Evolutionary conservation across 2,797 vertebrate genomes (phyloP).

Genomic region (Cuniculus paca): DNA sequence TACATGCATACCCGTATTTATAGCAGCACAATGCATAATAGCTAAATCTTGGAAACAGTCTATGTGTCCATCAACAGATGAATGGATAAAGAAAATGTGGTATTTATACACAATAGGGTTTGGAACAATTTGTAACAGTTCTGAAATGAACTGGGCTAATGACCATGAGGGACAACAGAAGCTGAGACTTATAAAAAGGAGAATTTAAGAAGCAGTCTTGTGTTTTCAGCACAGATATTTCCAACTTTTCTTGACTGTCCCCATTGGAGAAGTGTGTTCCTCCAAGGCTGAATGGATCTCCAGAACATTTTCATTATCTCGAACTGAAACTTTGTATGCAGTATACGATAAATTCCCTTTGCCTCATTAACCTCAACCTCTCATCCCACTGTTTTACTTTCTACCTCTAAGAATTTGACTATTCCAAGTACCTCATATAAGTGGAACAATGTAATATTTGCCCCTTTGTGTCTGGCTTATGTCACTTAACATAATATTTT

Average conservation of each 20-base stretch:
- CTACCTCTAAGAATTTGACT: not conserved
- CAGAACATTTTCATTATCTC: not conserved
- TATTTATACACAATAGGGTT: not conserved
- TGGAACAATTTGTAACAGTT: not conserved
- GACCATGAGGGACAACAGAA: not conserved
- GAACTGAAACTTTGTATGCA: not conserved
- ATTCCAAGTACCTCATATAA: not conserved
- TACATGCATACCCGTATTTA: not conserved
- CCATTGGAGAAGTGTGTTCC: not conserved
- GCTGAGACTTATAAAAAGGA: not conserved
- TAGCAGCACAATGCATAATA: not conserved
- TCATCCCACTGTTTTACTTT: not conserved
- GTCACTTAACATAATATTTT: not conserved
- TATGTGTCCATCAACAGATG: not conserved
- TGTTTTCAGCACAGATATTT: not conserved
- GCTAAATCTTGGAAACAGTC: not conserved
- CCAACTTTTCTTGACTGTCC: not conserved
- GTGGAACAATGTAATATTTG: not conserved
- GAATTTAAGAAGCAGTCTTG: not conserved
- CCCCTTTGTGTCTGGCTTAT: not conserved
- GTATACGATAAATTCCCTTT: not conserved
- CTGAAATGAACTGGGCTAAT: not conserved
- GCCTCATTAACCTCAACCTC: no score
- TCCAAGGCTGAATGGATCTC: not conserved
- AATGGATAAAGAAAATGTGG: not conserved